Base-by-base conservation (phyloP, 37 sponge, comb jelly and placozoan genomes). In the Mnemiopsis leidyi region DNA sequence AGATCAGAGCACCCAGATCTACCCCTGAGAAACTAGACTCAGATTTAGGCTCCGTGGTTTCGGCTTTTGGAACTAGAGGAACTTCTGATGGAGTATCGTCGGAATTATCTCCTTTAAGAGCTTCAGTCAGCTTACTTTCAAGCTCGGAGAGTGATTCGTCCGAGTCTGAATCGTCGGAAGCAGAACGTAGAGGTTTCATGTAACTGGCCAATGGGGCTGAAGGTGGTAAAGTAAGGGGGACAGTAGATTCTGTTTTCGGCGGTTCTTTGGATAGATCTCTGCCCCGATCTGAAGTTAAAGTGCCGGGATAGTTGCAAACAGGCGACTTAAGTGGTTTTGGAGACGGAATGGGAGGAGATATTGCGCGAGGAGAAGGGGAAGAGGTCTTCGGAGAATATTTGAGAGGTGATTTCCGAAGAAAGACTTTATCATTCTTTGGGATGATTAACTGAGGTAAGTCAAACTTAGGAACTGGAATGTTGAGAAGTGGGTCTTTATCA, bases 271-370 rank as follows among this genome's bases (percentile, higher is more conserved):
- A 77, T 13, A 77, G 32, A 77, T 32, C 79, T 32, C 79, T 31
- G 16, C 79, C 79, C 32, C 79, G 1, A 39, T 85, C 90, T n/a
- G 90, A 85, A 2, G 90, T 85, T 26, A 85, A 26, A 28, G n/a
- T 85, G 33, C 90, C 90, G 29, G 90, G 90, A 37, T 85, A 85
- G 16, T 13, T 38, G 33, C n/a, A 23, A n/a, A n/a, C 24, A 1
- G 79, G 33, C 5, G 73, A 30, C 23, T 25, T 25, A 34, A 31
- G 32, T 31, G 79, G 79, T 28, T 28, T 33, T 69, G 73, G 73
- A 28, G 24, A 28, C 3, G 73, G 28, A 23, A 1, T 21, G 1
- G 34, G 36, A 77, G 36, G 34, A 9, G 26, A 31, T 3, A 71
- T 71, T 32, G 79, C 36, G 1, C 9, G 26, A 13, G 79, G 79